Conservation (phyloP, 2,113 vertebrate genomes). For the Phyllopteryx taeniolatus region DNA sequence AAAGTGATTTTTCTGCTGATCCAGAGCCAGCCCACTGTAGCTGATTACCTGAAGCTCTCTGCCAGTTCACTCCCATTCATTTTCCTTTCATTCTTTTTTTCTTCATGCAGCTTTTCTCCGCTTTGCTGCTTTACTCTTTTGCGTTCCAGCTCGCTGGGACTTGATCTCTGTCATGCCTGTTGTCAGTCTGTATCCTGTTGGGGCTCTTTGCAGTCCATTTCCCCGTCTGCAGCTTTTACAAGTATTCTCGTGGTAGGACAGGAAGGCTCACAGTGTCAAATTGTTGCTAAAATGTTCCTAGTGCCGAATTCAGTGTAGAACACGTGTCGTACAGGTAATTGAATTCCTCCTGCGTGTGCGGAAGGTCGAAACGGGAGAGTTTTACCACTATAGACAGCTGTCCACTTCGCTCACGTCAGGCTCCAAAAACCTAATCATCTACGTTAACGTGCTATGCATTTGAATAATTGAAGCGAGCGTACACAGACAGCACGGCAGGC, state of each 20-base stretch:
- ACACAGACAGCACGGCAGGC: neutral
- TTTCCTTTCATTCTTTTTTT: neutral
- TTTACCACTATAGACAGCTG: neutral
- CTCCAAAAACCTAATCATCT: neutral
- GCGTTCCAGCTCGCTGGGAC: neutral
- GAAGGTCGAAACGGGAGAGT: neutral
- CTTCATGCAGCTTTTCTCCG: neutral
- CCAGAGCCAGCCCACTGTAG: neutral
- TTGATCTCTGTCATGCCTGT: neutral
- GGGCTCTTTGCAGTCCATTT: neutral
- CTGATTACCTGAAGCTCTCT: neutral
- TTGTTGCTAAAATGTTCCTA: neutral
- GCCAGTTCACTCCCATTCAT: neutral
- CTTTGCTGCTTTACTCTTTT: neutral
- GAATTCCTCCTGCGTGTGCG: neutral
- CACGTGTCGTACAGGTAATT: neutral
- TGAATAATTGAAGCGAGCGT: conserved; percentile 2
- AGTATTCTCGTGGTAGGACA: neutral
- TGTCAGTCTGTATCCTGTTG: neutral
- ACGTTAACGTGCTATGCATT: neutral
- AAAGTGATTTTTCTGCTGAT: neutral
- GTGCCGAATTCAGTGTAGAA: neutral
- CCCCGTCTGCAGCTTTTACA: neutral
- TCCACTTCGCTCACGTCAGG: neutral
- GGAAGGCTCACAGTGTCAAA: neutral